Base-by-base conservation (phyloP, 2,888 invertebrate genomes). In the Sarcophaga caerulescens region DNA sequence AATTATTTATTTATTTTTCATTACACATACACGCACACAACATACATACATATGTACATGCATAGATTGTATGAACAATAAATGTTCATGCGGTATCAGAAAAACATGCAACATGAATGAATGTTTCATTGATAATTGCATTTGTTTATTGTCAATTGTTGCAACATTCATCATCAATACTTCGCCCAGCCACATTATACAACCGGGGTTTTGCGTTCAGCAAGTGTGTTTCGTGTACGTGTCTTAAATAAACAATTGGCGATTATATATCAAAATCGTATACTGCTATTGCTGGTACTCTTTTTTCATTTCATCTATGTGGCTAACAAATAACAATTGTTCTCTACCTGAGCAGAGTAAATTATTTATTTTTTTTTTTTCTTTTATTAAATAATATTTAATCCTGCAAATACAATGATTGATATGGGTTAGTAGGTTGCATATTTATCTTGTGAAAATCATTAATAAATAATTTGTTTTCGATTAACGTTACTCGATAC, bases 121-220 rank as follows among this genome's bases (percentile, higher is more conserved):
- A 90, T 89, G 90, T 89, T 91, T 90, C 91, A 90, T 90, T 90
- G 90, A 91, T 90, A 90, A 91, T 91, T 91, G 90, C 90, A 89
- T 90, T 89, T 90, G 89, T 90, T 87, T 88, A 89, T 88, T 83
- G 78, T 87, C 76, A 84, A 81, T 87, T 87, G 82, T 44, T 87
- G 84, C 71, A 84, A 85, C 70, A 47, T 89, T 85, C 52, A 52
- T 52, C 52, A 52, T 71, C 57, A 60, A 60, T 75, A 60, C 21
- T 19, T 57, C 23, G 5, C 14, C 47, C 69, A 35, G 74, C 47
- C 74, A n/a, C 62, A 76, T 81, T 35, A 35, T 35, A 35, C 35
- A 35, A 35, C 2, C 8, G 35, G n/a, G 57, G 60, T 35, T 35
- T 60, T 71, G 19, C 45, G 68, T 69, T 12, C 21, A 35, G 45